Base-by-base conservation (phyloP, 2,888 invertebrate species). In the Ophraella communa region DNA sequence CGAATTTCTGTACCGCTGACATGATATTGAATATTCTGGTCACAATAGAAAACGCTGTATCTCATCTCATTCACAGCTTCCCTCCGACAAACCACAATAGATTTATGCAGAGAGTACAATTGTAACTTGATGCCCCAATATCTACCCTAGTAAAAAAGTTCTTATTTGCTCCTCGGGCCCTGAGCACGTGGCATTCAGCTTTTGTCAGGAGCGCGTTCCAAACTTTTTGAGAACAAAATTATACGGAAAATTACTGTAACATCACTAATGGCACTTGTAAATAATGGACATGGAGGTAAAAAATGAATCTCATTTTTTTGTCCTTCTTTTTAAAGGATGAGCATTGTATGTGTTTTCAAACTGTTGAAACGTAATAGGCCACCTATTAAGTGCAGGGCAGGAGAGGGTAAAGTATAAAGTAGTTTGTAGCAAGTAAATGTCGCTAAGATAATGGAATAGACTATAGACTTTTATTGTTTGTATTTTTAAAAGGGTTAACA, bases 71-170 rank as follows among this genome's bases (percentile, higher is more conserved):
- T 72, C 73, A 70, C 73, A 71, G 72, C 71, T 64, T 70, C 73
- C 71, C 72, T 70, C 68, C 66, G 64, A 71, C 70, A 68, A 64
- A 71, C 73, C 72, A 70, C 68, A 65, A 65, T 66, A 64, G 69
- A 72, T 70, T 69, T 69, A 69, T 67, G 67, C 67, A 66, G 68
- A 67, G 65, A 69, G 67, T 68, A 73, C 70, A 74, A 73, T 71
- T 73, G 74, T 74, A 74, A 74, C 72, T 71, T 73, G 73, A 74
- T 74, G 71, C 74, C 72, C 70, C 68, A 65, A 69, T 73, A 71
- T 71, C 71, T 69, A 71, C 73, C 69, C 72, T 68, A 68, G 68
- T 67, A 71, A 70, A 71, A 69, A 68, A 71, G 64, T 71, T 66
- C 70, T 70, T 70, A 66, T 70, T 65, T 69, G 64, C 64, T 69